Conservation (phyloP, 1,140 invertebrate genomes). For the Heliothis subflexa region DNA sequence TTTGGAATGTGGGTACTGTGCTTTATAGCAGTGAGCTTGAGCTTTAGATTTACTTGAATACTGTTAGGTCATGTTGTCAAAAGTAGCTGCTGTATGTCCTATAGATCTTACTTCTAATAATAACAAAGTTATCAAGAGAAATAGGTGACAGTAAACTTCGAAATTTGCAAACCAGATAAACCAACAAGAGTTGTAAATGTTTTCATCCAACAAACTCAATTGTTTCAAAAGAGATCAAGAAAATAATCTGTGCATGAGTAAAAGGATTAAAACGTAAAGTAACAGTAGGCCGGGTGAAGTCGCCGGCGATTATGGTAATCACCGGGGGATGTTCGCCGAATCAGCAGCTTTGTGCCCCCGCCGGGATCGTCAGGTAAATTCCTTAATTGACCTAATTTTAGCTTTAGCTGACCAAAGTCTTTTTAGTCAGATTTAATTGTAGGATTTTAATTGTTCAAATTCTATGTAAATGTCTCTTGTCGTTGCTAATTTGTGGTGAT, state of each 20-base stretch:
- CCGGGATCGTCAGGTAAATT: background rate
- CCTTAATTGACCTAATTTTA: slow-evolving; percentile 41
- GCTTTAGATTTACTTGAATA: background rate
- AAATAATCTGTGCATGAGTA: slow-evolving; percentile 45
- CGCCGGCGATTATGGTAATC: slow-evolving; percentile 43
- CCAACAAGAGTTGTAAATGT: too few species aligned
- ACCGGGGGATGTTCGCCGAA: background rate
- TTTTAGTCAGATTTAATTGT: slow-evolving; percentile 36
- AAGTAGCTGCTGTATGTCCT: too few species aligned
- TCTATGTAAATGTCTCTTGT: slow-evolving; percentile 5
- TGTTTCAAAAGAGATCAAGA: slow-evolving; percentile 13
- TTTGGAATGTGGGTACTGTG: background rate
- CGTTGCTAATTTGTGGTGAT: background rate
- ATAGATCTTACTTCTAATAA: too few species aligned
- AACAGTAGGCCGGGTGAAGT: slow-evolving; percentile 17
- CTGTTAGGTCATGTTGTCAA: too few species aligned
- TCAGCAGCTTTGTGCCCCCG: slow-evolving; percentile 17
- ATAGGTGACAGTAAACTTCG: too few species aligned
- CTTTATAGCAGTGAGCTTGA: background rate
- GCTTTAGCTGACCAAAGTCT: slow-evolving; percentile 35
- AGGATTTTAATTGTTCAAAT: slow-evolving; percentile 23
- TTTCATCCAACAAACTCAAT: background rate
- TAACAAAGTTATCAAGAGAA: too few species aligned
- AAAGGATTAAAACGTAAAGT: slow-evolving; percentile 42
- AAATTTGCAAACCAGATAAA: too few species aligned